Base-by-base conservation (phyloP, 2,113 vertebrate genomes). In the Cyphomyrus plagiostoma region DNA sequence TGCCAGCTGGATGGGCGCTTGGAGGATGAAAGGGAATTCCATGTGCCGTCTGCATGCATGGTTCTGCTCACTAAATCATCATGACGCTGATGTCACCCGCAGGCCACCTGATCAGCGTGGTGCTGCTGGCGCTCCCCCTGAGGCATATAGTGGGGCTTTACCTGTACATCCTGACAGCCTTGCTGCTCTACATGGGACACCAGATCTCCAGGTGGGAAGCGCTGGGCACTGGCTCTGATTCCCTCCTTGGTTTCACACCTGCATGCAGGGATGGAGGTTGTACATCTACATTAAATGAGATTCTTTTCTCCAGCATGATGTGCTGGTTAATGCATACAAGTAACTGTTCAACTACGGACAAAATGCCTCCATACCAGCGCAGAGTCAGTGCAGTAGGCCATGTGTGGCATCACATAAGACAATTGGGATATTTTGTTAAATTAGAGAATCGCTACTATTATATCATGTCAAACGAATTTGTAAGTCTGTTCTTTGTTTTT, bases 111-210 rank as follows among this genome's bases (percentile, higher is more conserved):
- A 89, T 96, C 9, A 97, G 96, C 13, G 87, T 94, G 21, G 94
- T 96, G 90, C 92, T 97, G 66, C 90, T 98, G 90, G 56, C 94
- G 52, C 90, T 98, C 77, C 97, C 97, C 0, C 90, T 98, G 91
- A 95, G 94, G 82, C 95, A 95, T 89, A 96, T 98, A 83, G 96
- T 97, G 88, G 96, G 93, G 45, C 93, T 98, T 89, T 98, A 98
- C 93, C 96, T 97, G 86, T 95, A 97, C 50, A 90, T 97, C 88
- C 95, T 98, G 1, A 94, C 95, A 0, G 93, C 90, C 10, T 92
- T 97, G 26, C 95, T 98, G 1, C 95, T 97, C 0, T 96, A 95
- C 83, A 93, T 96, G 90, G 96, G 95, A 46, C 97, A 98, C 92
- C 95, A 95, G 91, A 96, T 95, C 26, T 95, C 96, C 93, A 96